phyloP scores from a whole-genome alignment of 2,113 vertebrate species.

The Asarcornis scutulata region DNA sequence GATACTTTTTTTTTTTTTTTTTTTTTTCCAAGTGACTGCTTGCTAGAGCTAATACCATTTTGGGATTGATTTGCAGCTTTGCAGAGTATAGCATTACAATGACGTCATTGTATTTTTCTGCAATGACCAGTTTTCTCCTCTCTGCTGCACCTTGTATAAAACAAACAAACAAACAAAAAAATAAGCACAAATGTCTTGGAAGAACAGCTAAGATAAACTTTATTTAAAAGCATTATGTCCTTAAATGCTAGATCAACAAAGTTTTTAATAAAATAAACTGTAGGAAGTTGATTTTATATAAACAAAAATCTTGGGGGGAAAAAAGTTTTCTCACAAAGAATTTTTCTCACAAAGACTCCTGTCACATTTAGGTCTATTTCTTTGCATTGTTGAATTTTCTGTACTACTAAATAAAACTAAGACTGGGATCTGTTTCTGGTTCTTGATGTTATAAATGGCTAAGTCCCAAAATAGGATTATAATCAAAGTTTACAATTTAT shows the following conservation, averaged over 20 bases:
- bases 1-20: slow-evolving; percentile 34
- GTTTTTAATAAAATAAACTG: neutral
- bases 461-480: too few species aligned
- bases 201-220: neutral
- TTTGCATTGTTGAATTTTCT: neutral
- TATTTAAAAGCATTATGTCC: neutral
- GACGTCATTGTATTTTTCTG: neutral
- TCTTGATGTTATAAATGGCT: neutral
- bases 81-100: neutral
- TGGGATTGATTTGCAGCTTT: slow-evolving; percentile 10
- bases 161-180: neutral
- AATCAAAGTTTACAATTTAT: too few species aligned
- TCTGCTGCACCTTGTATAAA: neutral
- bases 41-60: neutral
- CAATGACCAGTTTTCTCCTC: neutral
- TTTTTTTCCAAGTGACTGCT: neutral
- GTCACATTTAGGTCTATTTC: neutral
- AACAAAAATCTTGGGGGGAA: neutral
- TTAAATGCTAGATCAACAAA: neutral
- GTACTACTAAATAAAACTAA: neutral
- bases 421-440: neutral
- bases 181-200: neutral
- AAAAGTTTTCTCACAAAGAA: neutral
- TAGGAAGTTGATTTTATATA: neutral
- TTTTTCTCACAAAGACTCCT: neutral